Evolutionary conservation across 2,888 invertebrate species (phyloP), one percentile per base, ranked within the genome.

Genomic region (Tridacna crocea): DNA sequence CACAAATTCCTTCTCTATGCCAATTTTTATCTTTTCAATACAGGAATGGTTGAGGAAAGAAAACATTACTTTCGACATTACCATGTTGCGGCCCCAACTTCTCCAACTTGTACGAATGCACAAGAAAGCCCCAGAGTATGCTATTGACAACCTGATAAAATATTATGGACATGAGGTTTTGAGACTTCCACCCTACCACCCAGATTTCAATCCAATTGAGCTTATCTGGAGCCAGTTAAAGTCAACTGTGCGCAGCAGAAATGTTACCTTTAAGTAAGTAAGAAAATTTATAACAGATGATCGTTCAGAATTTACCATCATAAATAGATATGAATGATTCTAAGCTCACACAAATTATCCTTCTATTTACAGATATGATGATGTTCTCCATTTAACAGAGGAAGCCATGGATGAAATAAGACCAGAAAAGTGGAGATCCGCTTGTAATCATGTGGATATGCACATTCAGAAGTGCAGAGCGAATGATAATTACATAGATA

Each of bases 221-320:
- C n/a, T 77, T 2, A 81, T 81, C 24, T 74, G 68, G 77, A 74
- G 77, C 24, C 77, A 81, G 61, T 26, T 77, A 13, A 77, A 77
- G 27, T 19, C 11, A 1, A 46, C 65, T 12, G 66, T 80, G 12
- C 60, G 63, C 0, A 19, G 11, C 8, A 68, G 27, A 15, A 79
- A 75, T 26, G 47, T 58, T n/a, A 70, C 75, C 46, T 75, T 80
- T 26, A 51, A 68, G 75, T 75, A 51, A 17, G 77, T 72, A 22
- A n/a, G 22, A 19, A 13, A 19, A 13, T 19, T 19, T n/a, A n/a
- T n/a, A n/a, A n/a, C n/a, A n/a, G n/a, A n/a, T n/a, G n/a, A n/a
- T n/a, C n/a, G n/a, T n/a, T n/a, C n/a, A n/a, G n/a, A n/a, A n/a
- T n/a, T n/a, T n/a, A n/a, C n/a, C n/a, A n/a, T n/a, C n/a, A n/a